Base-by-base conservation (phyloP, 2,113 vertebrate genomes). In the Thamnaconus septentrionalis region DNA sequence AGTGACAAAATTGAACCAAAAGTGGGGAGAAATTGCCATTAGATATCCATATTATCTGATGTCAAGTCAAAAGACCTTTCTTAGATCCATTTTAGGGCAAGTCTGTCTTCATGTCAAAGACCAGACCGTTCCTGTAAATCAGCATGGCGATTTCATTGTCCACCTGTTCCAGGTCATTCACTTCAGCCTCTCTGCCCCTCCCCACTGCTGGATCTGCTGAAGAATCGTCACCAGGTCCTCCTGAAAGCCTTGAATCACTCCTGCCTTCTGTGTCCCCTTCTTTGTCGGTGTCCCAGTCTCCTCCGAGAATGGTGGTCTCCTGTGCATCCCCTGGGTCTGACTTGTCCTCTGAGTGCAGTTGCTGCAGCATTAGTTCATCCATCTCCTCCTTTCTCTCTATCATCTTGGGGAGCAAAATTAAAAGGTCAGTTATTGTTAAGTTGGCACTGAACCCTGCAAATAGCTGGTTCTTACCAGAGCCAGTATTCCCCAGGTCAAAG, bases 121-220 rank as follows among this genome's bases (percentile, higher is more conserved):
- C 80, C 51, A 87, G 78, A 52, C 90, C 81, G 3, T 86, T 90
- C 58, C 66, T 89, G 78, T 89, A 91, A n/a, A 78, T 72, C 52
- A 88, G 54, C 62, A 65, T 61, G 1, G 71, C 61, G 3, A 84
- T 80, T 43, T 86, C 82, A 7, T 53, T 64, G 5, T 83, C 80
- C 56, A 72, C 50, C 41, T 76, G 62, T 40, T 79, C 73, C 0
- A 69, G 48, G 10, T 83, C 76, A 0, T 50, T 69, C 3, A 49
- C 50, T 40, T 77, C 64, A 49, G 9, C 59, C 9, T 39, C 64
- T 60, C n/a, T 64, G 39, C 64, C 56, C 11, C 40, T 54, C 41
- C 18, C 81, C 54, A 65, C 56, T 4, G 41, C 51, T 9, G 78
- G 49, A n/a, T 56, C 63, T 18, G 63, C 65, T 7, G 68, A 88